These are phyloP conservation scores for Bambusicola thoracicus DNA, from an alignment of 2,113 vertebrate species.

Conservation along the genomic window DNA sequence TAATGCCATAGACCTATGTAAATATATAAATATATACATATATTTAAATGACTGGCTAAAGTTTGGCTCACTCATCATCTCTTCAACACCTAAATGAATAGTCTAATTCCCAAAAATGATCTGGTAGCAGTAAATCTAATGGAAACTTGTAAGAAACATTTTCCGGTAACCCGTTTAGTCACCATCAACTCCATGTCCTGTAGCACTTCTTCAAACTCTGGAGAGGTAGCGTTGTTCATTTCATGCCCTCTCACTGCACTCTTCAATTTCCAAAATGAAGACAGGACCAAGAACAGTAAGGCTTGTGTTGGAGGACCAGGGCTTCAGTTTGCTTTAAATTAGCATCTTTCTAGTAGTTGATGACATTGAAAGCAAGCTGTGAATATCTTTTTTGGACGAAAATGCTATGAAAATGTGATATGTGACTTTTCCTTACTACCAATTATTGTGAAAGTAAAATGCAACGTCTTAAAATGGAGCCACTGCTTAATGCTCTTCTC, in stretches of 20 bases:
- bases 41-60: not conserved
- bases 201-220: not conserved
- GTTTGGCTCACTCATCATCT: not conserved
- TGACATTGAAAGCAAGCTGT: not conserved
- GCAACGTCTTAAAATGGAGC: not conserved
- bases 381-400: conserved; percentile 23
- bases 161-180: not conserved
- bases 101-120: not conserved
- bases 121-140: not conserved
- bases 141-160: not conserved
- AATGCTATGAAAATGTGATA: not conserved
- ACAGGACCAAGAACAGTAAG: conserved; percentile 8
- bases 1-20: not conserved
- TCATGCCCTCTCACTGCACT: not conserved
- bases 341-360: conserved; percentile 12
- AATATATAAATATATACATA: not conserved
- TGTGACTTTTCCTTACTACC: not conserved
- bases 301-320: not conserved
- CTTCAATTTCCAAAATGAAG: conserved; percentile 4
- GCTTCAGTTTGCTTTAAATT: conserved; percentile 28
- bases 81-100: not conserved
- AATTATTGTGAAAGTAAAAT: conserved; percentile 27
- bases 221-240: not conserved
- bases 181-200: not conserved
- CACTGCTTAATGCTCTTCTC: conserved; percentile 29